Evolutionary conservation across 30 jellyfish, hydroid and myxozoan species (phyloP), one percentile per base, ranked within the genome.

Genomic region (Catostylus mosaicus): DNA sequence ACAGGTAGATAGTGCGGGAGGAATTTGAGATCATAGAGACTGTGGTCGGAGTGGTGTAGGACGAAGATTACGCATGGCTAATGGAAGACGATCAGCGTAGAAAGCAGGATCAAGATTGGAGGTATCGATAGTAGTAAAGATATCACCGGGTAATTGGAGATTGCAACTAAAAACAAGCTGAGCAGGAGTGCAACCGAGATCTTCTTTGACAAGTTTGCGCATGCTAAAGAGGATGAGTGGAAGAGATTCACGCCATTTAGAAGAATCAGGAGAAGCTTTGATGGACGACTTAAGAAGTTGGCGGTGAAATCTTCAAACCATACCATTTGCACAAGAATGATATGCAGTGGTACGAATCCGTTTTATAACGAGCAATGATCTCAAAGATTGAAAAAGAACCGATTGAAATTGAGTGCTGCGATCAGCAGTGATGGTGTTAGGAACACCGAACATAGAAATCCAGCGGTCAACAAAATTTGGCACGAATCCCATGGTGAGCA

Each of bases 401-500:
- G 81, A 68, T 68, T 30, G 64, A 30, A 68, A 68, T 35, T 29
- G 81, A 18, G 35, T 35, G 64, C 23, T 66, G 33, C 81, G 81
- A 27, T 30, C 81, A 29, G 81, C 18, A 68, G 67, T 68, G 81
- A 68, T 35, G 81, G 81, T 35, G 67, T 67, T 35, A 16, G 66
- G 81, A 24, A 35, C 67, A n/a, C 67, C 67, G 27, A 68, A 29
- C 66, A 24, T 29, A 26, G 23, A 35, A 43, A 29, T 30, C 7
- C 7, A 35, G 81, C 32, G 61, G 10, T 67, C 20, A 34, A 35
- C 81, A 68, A 29, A 20, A 10, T 24, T 73, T 72, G 35, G 70
- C 71, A 51, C 67, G 33, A 16, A 72, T 72, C 24, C 83, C 83
- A 72, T 71, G 83, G 63, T 72, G 83, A 36, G 83, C 83, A 12